A percentile compares a stretch with the other conserved stretches of the same genome.
Evolutionary conservation across 2,888 invertebrate species (phyloP).

Genomic region (Plusia festucae): DNA sequence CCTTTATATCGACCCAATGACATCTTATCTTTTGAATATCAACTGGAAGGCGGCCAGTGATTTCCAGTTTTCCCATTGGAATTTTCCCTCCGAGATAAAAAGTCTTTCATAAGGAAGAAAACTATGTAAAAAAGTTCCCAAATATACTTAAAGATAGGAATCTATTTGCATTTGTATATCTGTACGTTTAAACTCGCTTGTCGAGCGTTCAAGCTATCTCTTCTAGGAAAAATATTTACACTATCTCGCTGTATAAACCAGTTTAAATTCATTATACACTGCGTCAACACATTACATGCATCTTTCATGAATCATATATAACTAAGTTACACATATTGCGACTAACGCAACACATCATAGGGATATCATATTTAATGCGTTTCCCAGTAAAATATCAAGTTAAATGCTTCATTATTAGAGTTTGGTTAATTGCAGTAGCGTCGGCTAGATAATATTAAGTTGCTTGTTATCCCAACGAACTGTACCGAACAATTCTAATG

Average conservation of each 20-base stretch:
- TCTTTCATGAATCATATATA: slow-evolving; percentile 28
- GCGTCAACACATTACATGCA: slow-evolving; percentile 30
- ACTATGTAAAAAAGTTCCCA: slow-evolving; percentile 15
- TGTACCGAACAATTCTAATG: slow-evolving; percentile 29
- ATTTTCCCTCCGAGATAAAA: slow-evolving; percentile 20
- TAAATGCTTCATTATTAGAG: slow-evolving; percentile 49
- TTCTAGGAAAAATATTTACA: slow-evolving; percentile 1
- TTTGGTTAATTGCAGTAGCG: slow-evolving; percentile 40
- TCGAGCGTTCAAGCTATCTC: slow-evolving; percentile 8
- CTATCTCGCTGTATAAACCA: slow-evolving; percentile 8
- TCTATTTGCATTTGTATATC: slow-evolving; percentile 16
- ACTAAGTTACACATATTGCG: slow-evolving; percentile 32
- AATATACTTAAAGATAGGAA: slow-evolving; percentile 25
- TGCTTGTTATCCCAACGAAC: slow-evolving; percentile 34
- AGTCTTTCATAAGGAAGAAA: slow-evolving; percentile 7
- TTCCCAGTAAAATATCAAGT: slow-evolving; percentile 39
- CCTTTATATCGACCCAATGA: slow-evolving; percentile 39
- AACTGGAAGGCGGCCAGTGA: slow-evolving; percentile 13
- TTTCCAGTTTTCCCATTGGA: slow-evolving; percentile 20
- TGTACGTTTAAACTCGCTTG: slow-evolving; percentile 16
- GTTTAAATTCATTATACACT: slow-evolving; percentile 43
- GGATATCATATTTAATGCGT: slow-evolving; percentile 44
- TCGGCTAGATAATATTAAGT: slow-evolving; percentile 62
- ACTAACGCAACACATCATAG: slow-evolving; percentile 31
- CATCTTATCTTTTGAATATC: slow-evolving; percentile 43